Conservation (phyloP, 2,113 vertebrate species). For the Scytalopus superciliaris region DNA sequence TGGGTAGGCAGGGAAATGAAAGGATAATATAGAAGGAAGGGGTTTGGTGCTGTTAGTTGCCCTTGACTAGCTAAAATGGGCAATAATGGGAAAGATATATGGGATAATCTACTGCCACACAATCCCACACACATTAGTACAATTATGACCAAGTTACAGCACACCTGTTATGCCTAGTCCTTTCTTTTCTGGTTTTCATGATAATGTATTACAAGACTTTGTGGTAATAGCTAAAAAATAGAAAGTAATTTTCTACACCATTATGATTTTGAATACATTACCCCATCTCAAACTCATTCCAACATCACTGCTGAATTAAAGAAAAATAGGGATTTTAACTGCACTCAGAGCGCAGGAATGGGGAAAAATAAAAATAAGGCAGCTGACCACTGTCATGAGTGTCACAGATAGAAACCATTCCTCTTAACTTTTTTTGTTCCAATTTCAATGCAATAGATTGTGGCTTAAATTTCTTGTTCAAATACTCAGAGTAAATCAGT, state of each 20-base stretch:
- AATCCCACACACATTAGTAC: background rate
- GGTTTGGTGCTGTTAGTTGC: background rate
- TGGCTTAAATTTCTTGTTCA: background rate
- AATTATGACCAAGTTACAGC: constrained; percentile 23
- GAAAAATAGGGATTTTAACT: constrained; percentile 9
- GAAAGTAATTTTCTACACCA: constrained; percentile 47
- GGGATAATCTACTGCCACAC: background rate
- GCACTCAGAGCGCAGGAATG: background rate
- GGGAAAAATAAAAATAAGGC: constrained; percentile 29
- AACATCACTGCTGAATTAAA: constrained; percentile 2
- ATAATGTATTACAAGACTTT: constrained; percentile 27
- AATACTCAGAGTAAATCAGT: background rate
- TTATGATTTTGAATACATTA: constrained; percentile 40
- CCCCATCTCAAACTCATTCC: constrained; percentile 8
- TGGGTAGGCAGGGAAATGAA: background rate
- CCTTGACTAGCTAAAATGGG: background rate
- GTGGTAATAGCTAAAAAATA: constrained; percentile 39
- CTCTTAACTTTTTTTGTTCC: background rate
- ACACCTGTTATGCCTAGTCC: background rate
- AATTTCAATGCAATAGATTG: background rate
- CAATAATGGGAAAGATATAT: background rate
- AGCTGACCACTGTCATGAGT: background rate
- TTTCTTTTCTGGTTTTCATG: constrained; percentile 4
- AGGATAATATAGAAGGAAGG: background rate
- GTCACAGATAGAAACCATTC: background rate